Conservation (phyloP, 2,113 vertebrate genomes). For the Phalacrocorax carbo region DNA sequence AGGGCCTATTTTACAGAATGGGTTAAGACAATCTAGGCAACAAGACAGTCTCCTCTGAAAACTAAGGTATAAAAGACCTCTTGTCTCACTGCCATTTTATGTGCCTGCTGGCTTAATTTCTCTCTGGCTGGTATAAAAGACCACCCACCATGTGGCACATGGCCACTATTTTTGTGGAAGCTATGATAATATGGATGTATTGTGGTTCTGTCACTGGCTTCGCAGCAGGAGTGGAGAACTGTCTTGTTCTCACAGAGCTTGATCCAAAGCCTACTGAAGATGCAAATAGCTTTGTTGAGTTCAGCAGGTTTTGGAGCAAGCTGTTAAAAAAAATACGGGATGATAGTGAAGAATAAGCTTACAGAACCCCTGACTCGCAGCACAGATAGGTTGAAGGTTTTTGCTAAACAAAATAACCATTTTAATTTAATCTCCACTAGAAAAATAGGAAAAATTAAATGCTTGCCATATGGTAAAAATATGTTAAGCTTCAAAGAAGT, state of each 20-base stretch:
- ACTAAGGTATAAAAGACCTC: not conserved
- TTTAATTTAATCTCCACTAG: constrained; percentile 15
- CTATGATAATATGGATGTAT: not conserved
- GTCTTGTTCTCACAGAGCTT: not conserved
- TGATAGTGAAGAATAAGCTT: not conserved
- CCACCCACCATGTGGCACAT: not conserved
- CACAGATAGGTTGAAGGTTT: not conserved
- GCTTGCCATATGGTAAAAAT: constrained; percentile 61
- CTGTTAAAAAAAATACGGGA: not conserved
- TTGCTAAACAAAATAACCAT: constrained; percentile 2
- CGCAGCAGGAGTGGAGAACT: not conserved
- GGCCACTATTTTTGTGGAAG: not conserved
- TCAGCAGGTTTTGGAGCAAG: not conserved
- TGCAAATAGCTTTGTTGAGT: not conserved
- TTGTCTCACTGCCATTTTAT: not conserved
- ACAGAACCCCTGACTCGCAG: not conserved
- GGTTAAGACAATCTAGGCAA: not conserved
- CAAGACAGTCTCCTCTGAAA: not conserved
- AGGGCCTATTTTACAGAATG: not conserved
- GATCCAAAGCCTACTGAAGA: not conserved
- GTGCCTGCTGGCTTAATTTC: not conserved
- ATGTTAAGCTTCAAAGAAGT: constrained; percentile 55
- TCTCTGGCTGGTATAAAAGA: not conserved
- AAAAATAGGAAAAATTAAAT: constrained; percentile 42
- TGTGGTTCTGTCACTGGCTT: not conserved